phyloP scores from a whole-genome alignment of 2,888 invertebrate genomes.

The Erynnis tages region DNA sequence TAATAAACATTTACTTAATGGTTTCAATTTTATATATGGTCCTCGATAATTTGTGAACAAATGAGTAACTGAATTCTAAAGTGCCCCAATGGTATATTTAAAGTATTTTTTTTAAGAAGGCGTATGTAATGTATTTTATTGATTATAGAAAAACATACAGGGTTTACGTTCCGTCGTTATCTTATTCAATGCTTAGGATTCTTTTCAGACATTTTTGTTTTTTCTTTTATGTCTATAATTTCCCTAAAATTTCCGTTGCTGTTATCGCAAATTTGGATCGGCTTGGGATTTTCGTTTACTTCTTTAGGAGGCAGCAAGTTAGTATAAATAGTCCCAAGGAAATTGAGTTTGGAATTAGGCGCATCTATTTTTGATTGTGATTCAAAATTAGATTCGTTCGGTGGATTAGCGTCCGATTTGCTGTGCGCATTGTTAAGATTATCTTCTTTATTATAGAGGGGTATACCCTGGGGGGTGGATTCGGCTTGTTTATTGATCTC shows the following conservation, averaged over 20 bases:
- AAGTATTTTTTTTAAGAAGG: no score
- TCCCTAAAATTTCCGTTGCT: constrained; percentile 29
- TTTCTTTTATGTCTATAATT: constrained; percentile 31
- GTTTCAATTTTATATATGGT: no score
- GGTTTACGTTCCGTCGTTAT: neutral
- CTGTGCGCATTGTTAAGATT: constrained; percentile 35
- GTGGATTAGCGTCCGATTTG: constrained; percentile 25
- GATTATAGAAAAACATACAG: no score
- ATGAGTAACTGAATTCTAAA: no score
- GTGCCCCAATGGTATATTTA: no score
- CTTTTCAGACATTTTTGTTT: constrained; percentile 3
- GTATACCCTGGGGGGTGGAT: constrained; percentile 35
- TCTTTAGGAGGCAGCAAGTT: constrained; percentile 16
- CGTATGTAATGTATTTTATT: no score
- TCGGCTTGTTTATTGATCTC: constrained; percentile 18
- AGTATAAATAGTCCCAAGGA: constrained; percentile 28
- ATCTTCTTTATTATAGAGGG: constrained; percentile 45
- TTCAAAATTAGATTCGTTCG: constrained; percentile 19
- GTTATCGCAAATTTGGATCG: constrained; percentile 23
- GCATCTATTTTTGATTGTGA: constrained; percentile 25
- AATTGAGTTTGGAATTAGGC: constrained; percentile 27
- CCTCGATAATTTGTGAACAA: no score
- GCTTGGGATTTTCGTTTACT: constrained; percentile 8
- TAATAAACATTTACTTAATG: no score
- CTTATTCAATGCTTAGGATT: neutral